Conservation (phyloP, 2,888 invertebrate genomes). For the Papilio elwesi region DNA sequence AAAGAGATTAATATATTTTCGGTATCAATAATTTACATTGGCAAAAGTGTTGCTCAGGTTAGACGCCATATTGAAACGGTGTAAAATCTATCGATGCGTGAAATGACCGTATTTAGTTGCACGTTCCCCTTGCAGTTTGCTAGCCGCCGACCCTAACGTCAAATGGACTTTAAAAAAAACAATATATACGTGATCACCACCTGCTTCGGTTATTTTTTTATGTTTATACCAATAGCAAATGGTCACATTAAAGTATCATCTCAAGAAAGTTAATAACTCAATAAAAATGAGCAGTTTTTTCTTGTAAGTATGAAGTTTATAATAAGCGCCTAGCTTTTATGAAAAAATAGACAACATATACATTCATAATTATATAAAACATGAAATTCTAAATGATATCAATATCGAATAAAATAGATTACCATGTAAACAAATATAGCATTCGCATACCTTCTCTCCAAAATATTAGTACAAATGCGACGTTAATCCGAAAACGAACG, state of each 20-base stretch:
- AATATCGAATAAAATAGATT: too few relatives aligned
- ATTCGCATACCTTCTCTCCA: too few relatives aligned
- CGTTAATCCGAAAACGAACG: too few relatives aligned
- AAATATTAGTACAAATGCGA: too few relatives aligned
- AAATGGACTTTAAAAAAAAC: neutral
- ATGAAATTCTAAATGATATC: too few relatives aligned
- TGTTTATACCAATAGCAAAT: slow-evolving; percentile 5
- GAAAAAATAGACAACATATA: too few relatives aligned
- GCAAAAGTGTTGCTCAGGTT: neutral
- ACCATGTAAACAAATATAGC: too few relatives aligned
- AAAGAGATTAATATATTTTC: neutral
- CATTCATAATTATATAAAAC: too few relatives aligned
- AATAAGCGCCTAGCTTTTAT: too few relatives aligned
- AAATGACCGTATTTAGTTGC: slow-evolving; percentile 17
- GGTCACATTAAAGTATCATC: neutral
- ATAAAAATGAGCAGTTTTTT: too few relatives aligned
- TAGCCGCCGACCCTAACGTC: neutral
- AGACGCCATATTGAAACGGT: slow-evolving; percentile 5
- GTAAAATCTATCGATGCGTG: slow-evolving; percentile 15
- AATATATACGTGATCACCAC: neutral
- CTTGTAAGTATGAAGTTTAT: too few relatives aligned
- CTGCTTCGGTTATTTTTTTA: neutral
- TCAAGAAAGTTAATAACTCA: too few relatives aligned
- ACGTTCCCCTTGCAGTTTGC: neutral
- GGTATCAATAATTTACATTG: neutral